Conservation (phyloP, 1,140 invertebrate species). For the Drosophila equinoxialis region DNA sequence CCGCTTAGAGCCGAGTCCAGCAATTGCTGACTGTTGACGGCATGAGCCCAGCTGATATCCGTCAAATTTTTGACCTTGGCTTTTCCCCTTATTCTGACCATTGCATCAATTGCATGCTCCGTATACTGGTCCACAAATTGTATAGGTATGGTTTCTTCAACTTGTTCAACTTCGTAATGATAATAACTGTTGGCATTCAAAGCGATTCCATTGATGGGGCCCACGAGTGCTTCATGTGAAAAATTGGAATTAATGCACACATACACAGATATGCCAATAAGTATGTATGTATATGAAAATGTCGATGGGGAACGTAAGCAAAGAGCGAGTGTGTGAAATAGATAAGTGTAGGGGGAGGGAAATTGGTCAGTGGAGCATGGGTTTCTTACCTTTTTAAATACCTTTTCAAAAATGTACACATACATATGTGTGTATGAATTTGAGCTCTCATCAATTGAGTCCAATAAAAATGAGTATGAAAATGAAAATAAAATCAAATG, state of each 20-base stretch:
- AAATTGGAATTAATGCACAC: slow-evolving; percentile 35
- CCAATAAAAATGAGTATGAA: slow-evolving; percentile 1
- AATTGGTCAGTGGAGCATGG: not conserved
- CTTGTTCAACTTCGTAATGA: slow-evolving; percentile 39
- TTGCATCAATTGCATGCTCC: slow-evolving; percentile 34
- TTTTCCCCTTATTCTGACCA: slow-evolving; percentile 21
- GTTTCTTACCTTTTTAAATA: slow-evolving; percentile 8
- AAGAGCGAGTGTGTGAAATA: slow-evolving; percentile 2
- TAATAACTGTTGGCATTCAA: slow-evolving; percentile 54
- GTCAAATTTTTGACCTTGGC: slow-evolving; percentile 86
- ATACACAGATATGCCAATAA: not conserved
- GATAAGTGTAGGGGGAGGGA: not conserved
- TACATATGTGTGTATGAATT: not conserved
- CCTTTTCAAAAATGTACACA: no score
- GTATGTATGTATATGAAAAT: not conserved
- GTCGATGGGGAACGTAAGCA: not conserved
- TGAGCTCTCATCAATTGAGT: not conserved
- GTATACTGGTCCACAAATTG: slow-evolving; percentile 8
- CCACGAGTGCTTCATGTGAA: slow-evolving; percentile 45
- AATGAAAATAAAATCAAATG: slow-evolving; percentile 5
- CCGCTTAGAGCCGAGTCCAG: slow-evolving; percentile 86
- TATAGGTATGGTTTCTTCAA: slow-evolving; percentile 2
- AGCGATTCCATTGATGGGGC: slow-evolving; percentile 54
- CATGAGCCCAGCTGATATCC: slow-evolving; percentile 92
- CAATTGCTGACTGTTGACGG: slow-evolving; percentile 88